These are phyloP conservation scores for Bombylius major DNA, from an alignment of 2,888 invertebrate genomes.

Conservation along the genomic window DNA sequence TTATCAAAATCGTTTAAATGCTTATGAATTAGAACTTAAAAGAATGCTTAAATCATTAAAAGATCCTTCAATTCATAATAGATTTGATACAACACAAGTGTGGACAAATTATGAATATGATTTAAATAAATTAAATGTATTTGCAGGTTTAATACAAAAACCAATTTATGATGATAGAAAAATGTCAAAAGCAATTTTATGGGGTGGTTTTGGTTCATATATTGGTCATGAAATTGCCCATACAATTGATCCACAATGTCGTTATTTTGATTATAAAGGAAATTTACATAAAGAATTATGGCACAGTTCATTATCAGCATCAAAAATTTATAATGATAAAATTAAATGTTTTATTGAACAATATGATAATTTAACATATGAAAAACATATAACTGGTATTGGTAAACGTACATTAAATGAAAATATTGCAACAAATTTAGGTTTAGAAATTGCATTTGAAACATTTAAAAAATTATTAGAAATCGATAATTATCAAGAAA, in stretches of 20 bases:
- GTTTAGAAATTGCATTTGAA: background rate
- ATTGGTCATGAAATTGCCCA: conserved; percentile 7
- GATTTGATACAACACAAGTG: conserved; percentile 1
- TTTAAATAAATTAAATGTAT: conserved; percentile 1
- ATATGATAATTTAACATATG: background rate
- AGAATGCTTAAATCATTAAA: background rate
- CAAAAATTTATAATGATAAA: background rate
- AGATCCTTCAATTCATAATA: background rate
- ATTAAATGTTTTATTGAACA: conserved; percentile 1
- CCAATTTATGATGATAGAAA: conserved; percentile 1
- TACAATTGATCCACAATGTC: conserved; percentile 3
- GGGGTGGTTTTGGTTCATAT: conserved; percentile 4
- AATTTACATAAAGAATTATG: background rate
- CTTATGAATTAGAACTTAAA: background rate
- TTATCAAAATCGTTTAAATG: background rate
- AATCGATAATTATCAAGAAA: background rate
- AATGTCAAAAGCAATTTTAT: background rate
- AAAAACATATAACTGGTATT: background rate
- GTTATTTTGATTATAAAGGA: background rate
- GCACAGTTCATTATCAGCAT: background rate
- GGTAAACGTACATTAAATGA: conserved; percentile 3
- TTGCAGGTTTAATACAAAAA: background rate
- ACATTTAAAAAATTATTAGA: background rate
- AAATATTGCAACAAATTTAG: conserved; percentile 6
- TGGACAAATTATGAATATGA: conserved; percentile 2